Percentiles rank a stretch among this genome's conserved stretches.
These are phyloP conservation scores for Listronotus bonariensis DNA, from an alignment of 1,140 invertebrate species.

Conservation along the genomic window DNA sequence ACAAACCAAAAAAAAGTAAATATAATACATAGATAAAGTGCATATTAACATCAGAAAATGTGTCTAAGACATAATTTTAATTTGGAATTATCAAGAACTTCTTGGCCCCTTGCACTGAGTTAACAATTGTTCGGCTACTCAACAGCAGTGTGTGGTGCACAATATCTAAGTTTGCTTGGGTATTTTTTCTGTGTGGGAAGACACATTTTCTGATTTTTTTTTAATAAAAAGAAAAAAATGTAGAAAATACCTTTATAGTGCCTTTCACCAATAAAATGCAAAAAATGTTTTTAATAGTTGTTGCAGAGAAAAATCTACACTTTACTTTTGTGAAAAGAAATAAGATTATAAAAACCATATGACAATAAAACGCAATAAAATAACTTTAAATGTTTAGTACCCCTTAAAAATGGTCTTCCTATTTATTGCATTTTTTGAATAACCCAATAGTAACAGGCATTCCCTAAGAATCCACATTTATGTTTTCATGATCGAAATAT, in stretches of 20 bases:
- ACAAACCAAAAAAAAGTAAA: slow-evolving; percentile 31
- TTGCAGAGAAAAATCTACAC: too few species aligned
- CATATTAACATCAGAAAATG: slow-evolving; percentile 58
- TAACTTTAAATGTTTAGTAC: too few species aligned
- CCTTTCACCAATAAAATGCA: slow-evolving; percentile 16
- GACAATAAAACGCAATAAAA: too few species aligned
- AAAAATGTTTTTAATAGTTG: slow-evolving; percentile 5
- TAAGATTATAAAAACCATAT: too few species aligned
- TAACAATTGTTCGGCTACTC: slow-evolving; percentile 53
- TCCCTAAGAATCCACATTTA: too few species aligned
- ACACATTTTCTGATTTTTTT: slow-evolving; percentile 78
- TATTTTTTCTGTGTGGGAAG: slow-evolving; percentile 74
- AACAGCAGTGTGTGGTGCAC: slow-evolving; percentile 54
- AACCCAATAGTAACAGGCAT: too few species aligned
- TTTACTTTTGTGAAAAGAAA: too few species aligned
- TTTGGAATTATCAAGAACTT: slow-evolving; percentile 27
- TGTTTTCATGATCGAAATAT: too few species aligned
- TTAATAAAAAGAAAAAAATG: slow-evolving; percentile 3
- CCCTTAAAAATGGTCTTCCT: too few species aligned
- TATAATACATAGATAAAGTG: slow-evolving; percentile 42
- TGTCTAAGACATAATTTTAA: slow-evolving; percentile 49
- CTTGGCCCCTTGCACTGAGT: slow-evolving; percentile 50
- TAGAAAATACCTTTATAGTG: slow-evolving; percentile 13
- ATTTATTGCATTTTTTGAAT: too few species aligned
- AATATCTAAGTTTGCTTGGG: slow-evolving; percentile 49